Conservation (phyloP, 2,888 invertebrate species). For the Drosophila macrospina region DNA sequence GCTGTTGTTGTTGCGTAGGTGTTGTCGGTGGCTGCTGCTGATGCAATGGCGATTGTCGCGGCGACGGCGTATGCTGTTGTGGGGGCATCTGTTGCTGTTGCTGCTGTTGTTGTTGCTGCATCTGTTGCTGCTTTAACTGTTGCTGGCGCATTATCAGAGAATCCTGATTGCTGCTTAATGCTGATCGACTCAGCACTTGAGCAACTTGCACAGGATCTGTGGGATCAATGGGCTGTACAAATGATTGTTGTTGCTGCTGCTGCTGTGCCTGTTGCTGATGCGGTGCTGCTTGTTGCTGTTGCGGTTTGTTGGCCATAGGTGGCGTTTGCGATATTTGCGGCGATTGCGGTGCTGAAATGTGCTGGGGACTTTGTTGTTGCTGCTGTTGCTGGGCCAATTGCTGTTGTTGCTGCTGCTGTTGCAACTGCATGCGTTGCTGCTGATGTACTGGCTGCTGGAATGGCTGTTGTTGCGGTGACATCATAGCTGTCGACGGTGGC, state of each 20-base stretch:
- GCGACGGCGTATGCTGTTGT: constrained; percentile 60
- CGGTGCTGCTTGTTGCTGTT: constrained; percentile 65
- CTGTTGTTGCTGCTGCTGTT: constrained; percentile 74
- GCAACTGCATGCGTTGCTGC: constrained; percentile 75
- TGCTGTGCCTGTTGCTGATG: constrained; percentile 74
- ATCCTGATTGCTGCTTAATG: constrained; percentile 84
- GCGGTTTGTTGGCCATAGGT: constrained; percentile 73
- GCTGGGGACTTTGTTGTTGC: constrained; percentile 82
- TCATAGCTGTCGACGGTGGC: constrained; percentile 58
- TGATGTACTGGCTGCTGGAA: constrained; percentile 83
- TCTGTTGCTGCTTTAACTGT: constrained; percentile 82
- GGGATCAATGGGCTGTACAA: constrained; percentile 83
- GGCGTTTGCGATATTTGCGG: constrained; percentile 81
- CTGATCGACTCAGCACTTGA: constrained; percentile 83
- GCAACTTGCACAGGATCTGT: constrained; percentile 85
- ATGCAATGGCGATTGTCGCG: constrained; percentile 56
- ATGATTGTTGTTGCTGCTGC: constrained; percentile 74
- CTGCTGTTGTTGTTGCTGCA: constrained; percentile 78
- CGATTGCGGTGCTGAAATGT: constrained; percentile 79
- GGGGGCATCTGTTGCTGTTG: constrained; percentile 63
- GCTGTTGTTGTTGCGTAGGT: constrained; percentile 33
- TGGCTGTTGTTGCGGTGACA: constrained; percentile 74
- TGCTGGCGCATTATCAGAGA: constrained; percentile 83
- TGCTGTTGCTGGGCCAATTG: constrained; percentile 69
- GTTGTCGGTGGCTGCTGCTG: constrained; percentile 37